Base-by-base conservation (phyloP, 2,113 vertebrate species). In the Cacatua alba region DNA sequence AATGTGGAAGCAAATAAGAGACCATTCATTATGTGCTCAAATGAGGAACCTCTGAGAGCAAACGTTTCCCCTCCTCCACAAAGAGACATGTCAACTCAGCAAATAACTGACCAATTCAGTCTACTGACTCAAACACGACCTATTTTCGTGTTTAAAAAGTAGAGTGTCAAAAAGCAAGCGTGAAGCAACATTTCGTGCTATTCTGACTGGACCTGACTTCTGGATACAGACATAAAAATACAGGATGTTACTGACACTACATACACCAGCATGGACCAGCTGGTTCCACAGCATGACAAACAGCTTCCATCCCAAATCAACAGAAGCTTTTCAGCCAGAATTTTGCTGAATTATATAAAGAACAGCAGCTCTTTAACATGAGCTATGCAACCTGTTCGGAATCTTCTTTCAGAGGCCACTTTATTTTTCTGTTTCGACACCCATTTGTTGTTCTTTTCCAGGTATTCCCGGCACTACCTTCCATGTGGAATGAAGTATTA, bases 21-120 rank as follows among this genome's bases (percentile, higher is more conserved):
- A 81, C 72, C 39, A 51, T 60, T 78, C 76, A 65, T 69, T 57
- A 37, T 15, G n/a, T 33, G 57, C 69, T 69, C 74, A 92, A 89
- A 94, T 83, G 86, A 96, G 95, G 86, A 96, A 96, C 83, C n/a
- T 86, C 82, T n/a, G 69, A 37, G 31, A 88, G 52, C 57, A 82
- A 88, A 69, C 39, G 57, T 41, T 78, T 75, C 48, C 77, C 52
- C 49, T 81, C 72, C 65, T 78, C 67, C 86, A 91, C 86, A 81
- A 26, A 43, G 23, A 55, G 39, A 65, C 52, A 35, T 10, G 48
- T 28, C 82, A 84, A 84, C 65, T 90, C 86, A 95, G 82, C 90
- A 94, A 86, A 57, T 69, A 92, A 86, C 52, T 46, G 68, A 94
- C 79, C 86, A 78, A 88, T 48, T 21, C 63, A 35, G 72, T 23